Base-by-base conservation (phyloP, 2,113 vertebrate species). In the Talpa occidentalis region DNA sequence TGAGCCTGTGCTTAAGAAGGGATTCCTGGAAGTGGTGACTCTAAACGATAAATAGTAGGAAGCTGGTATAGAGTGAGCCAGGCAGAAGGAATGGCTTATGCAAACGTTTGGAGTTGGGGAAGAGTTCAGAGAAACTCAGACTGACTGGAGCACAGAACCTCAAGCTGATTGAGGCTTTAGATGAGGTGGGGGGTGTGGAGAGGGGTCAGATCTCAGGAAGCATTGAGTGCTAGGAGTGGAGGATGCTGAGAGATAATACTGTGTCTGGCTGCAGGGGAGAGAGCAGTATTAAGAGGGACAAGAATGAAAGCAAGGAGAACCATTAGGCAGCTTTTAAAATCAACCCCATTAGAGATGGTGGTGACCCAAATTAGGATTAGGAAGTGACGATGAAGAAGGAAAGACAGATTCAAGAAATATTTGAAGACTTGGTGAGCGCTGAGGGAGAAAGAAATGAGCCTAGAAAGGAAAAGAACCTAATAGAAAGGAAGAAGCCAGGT, bases 81-180 rank as follows among this genome's bases (percentile, higher is more conserved):
- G 56, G 52, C 54, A 28, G 32, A 69, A 14, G 15, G 21, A 73
- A 47, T 2, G 42, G 14, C 1, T 5, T 9, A 42, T 17, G 69
- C 11, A 56, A 69, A 54, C 7, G 24, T 28, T 12, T 37, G 59
- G 37, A 64, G 30, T 49, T 42, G 26, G 2, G 12, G 28, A 52
- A 44, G 72, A 66, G 32, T 8, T 73, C 40, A n/a, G 67, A 93
- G 49, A 49, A 32, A 1, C 54, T 19, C 5, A 60, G 7, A 15
- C 28, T 42, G 66, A 15, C 60, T 84, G 35, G 5, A 42, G 35
- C 40, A 21, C 2, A 69, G 37, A 56, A 44, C 35, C 22, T 30
- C 17, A 22, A 74, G 40, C 1, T 0, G 11, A 3, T 1, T 0
- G 11, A 4, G 21, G 52, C 35, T 24, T 2, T 9, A 30, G n/a